phyloP scores from a whole-genome alignment of 2,797 vertebrate species.

The Aselliscus stoliczkanus region DNA sequence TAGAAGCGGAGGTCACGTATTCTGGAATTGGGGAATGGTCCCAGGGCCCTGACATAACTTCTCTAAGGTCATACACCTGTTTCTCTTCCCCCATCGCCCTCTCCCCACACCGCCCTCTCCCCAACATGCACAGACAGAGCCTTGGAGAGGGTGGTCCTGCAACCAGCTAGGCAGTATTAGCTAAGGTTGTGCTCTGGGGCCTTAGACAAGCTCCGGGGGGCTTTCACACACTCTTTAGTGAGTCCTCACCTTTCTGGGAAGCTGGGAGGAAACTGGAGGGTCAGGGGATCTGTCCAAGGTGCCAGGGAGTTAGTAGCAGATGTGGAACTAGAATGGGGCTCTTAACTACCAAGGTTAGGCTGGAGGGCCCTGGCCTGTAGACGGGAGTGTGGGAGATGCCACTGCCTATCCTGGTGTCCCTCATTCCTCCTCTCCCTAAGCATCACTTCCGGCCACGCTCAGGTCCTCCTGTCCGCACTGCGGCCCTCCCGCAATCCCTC shows the following conservation, averaged over 20 bases:
- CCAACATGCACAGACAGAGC: neutral
- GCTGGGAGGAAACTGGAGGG: neutral
- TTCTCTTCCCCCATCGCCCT: neutral
- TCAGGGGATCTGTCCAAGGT: constrained; percentile 46
- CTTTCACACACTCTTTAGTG: neutral
- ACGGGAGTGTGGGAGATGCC: neutral
- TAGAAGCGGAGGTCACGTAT: neutral
- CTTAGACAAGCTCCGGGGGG: neutral
- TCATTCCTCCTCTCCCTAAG: neutral
- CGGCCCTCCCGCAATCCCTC: neutral
- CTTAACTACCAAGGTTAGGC: neutral
- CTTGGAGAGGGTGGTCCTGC: neutral
- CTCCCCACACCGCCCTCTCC: no score
- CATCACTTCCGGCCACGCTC: neutral
- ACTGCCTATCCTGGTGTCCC: neutral
- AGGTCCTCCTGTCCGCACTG: neutral
- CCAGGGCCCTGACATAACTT: neutral
- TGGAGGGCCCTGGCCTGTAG: neutral
- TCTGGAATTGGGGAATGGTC: neutral
- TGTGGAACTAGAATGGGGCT: neutral
- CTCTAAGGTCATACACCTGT: neutral
- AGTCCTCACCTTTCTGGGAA: neutral
- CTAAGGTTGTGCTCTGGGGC: neutral
- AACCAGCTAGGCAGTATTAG: neutral
- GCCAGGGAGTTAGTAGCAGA: neutral